These are phyloP conservation scores for Apis florea DNA, from an alignment of 1,140 invertebrate species.

Conservation along the genomic window DNA sequence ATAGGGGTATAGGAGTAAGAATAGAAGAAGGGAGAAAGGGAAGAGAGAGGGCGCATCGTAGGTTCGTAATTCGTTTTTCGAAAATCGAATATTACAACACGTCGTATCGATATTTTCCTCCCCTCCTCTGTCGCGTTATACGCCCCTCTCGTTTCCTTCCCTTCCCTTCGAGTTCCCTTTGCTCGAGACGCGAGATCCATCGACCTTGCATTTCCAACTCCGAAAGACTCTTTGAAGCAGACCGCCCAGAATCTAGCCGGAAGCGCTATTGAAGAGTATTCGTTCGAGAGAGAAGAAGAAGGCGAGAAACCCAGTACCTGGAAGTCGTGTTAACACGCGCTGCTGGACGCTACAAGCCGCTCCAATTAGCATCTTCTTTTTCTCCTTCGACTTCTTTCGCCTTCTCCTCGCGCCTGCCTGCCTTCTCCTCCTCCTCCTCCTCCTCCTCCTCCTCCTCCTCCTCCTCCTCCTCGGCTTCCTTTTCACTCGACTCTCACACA, in stretches of 20 bases:
- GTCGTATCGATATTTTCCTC: slow-evolving; percentile 43
- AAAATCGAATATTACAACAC: too few species aligned
- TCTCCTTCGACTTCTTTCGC: slow-evolving; percentile 60
- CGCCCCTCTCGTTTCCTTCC: slow-evolving; percentile 21
- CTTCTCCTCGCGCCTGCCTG: slow-evolving; percentile 36
- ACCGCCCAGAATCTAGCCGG: slow-evolving; percentile 54
- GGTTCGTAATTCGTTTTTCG: slow-evolving; percentile 60
- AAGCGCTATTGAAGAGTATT: slow-evolving; percentile 59
- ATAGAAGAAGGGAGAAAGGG: not conserved
- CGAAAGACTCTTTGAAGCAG: slow-evolving; percentile 50
- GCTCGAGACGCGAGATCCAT: not conserved
- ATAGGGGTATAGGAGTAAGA: not conserved
- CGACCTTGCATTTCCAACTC: slow-evolving; percentile 27
- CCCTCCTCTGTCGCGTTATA: not conserved
- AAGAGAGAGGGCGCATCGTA: slow-evolving; percentile 39
- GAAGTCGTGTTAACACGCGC: slow-evolving; percentile 68
- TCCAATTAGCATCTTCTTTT: slow-evolving; percentile 72
- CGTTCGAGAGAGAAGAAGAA: slow-evolving; percentile 41
- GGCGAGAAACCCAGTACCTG: slow-evolving; percentile 56
- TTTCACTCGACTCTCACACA: slow-evolving; percentile 42
- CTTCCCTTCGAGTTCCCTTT: not conserved
- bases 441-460: not conserved
- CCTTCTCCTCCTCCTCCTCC: not conserved
- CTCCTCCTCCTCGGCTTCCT: slow-evolving; percentile 39
- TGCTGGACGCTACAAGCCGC: slow-evolving; percentile 68